Conservation (phyloP, 2,888 invertebrate species). For the Sarcophaga subvicina region DNA sequence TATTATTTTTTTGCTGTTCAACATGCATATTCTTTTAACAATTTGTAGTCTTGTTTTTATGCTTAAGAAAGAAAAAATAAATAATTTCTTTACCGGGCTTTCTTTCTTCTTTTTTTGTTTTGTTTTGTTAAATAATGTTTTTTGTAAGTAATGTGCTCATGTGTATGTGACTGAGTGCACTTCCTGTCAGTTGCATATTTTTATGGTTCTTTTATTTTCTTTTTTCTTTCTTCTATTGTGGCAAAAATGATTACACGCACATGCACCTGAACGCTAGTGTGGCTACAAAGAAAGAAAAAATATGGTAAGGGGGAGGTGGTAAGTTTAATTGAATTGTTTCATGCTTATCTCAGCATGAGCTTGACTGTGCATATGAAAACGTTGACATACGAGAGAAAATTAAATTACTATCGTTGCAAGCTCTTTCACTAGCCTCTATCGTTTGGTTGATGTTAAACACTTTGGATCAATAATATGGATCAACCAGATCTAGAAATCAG, state of each 20-base stretch:
- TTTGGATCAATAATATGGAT: too few species aligned
- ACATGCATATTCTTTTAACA: slow-evolving; percentile 18
- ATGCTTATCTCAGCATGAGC: background rate
- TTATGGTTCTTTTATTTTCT: background rate
- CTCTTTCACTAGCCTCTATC: too few species aligned
- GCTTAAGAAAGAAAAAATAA: background rate
- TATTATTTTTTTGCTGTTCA: slow-evolving; percentile 24
- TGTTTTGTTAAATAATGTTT: slow-evolving; percentile 38
- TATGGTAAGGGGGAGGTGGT: background rate
- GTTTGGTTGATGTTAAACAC: too few species aligned
- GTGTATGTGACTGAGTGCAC: slow-evolving; percentile 45
- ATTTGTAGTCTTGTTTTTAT: background rate
- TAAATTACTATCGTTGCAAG: too few species aligned
- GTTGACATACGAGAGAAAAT: too few species aligned
- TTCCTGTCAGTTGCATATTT: slow-evolving; percentile 62
- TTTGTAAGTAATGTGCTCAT: background rate
- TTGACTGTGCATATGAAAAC: too few species aligned
- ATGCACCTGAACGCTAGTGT: background rate
- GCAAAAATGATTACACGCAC: background rate
- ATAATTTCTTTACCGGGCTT: background rate
- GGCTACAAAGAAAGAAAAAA: background rate
- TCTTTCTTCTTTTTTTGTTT: background rate
- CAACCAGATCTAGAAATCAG: too few species aligned
- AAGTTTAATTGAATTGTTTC: slow-evolving; percentile 50
- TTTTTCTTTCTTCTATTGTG: background rate